phyloP scores from a whole-genome alignment of 2,113 vertebrate genomes.

The Grus americana region DNA sequence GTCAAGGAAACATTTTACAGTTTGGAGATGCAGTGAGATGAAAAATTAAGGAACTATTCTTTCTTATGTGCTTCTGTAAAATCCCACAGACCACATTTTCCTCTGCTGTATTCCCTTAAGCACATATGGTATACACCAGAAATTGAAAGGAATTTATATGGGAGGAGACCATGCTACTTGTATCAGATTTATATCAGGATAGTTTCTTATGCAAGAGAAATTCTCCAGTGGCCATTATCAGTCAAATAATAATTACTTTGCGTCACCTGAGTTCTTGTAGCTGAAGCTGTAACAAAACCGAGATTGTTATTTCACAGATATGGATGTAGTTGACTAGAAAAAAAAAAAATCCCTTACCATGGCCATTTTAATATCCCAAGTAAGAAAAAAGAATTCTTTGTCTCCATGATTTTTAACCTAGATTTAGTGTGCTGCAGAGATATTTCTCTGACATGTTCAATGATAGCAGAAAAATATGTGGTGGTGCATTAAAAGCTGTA shows the following conservation, averaged over 20 bases:
- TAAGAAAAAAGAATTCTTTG: background rate
- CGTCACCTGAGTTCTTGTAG: background rate
- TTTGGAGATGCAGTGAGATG: background rate
- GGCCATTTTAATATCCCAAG: background rate
- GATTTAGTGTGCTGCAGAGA: conserved; percentile 52
- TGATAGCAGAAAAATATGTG: conserved; percentile 51
- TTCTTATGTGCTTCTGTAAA: background rate
- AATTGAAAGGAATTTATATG: background rate
- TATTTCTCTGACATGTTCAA: conserved; percentile 62
- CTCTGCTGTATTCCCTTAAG: background rate
- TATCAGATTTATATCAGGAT: background rate
- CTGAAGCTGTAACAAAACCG: background rate
- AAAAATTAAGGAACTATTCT: conserved; percentile 6
- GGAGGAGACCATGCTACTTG: background rate
- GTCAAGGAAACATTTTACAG: background rate
- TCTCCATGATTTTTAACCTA: conserved; percentile 47
- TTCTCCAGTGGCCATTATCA: background rate
- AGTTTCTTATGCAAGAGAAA: background rate
- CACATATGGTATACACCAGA: background rate
- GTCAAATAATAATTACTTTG: background rate
- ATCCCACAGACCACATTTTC: background rate
- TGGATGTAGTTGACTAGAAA: background rate
- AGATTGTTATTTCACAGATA: background rate
- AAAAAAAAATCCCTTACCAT: background rate
- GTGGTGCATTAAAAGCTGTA: conserved; percentile 60